These are phyloP conservation scores for Danio jaintianensis DNA, from an alignment of 2,797 vertebrate species.

Conservation along the genomic window DNA sequence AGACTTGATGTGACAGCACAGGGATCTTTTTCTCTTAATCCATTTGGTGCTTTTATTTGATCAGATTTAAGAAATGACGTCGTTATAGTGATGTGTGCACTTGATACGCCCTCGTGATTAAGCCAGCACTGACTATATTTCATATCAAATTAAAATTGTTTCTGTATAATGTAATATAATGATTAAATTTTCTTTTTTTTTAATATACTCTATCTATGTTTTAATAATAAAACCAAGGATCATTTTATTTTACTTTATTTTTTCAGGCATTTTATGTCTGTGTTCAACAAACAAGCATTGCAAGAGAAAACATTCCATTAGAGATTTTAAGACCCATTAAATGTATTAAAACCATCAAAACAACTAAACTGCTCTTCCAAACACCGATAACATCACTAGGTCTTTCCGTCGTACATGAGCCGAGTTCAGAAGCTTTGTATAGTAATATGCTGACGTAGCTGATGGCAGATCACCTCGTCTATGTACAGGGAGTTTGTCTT, in stretches of 20 bases:
- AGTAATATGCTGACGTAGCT: constrained; percentile 80
- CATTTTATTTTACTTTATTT: background rate
- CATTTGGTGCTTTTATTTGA: background rate
- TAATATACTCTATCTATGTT: background rate
- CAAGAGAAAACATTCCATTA: background rate
- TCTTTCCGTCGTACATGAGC: background rate
- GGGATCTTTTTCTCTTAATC: background rate
- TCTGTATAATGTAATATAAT: background rate
- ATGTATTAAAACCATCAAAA: background rate
- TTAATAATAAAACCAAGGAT: background rate
- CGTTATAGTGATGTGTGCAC: background rate
- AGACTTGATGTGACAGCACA: background rate
- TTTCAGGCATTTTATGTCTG: background rate
- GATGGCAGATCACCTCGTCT: constrained; percentile 88
- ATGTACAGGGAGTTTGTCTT: constrained; percentile 88
- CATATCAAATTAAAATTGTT: background rate
- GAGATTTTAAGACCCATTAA: background rate
- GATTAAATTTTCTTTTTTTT: background rate
- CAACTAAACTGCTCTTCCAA: background rate
- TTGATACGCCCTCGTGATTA: background rate
- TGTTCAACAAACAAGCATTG: background rate
- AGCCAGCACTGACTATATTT: background rate
- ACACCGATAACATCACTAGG: background rate
- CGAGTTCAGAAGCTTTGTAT: constrained; percentile 78
- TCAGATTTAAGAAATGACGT: background rate